These are phyloP conservation scores for Seriola aureovittata DNA, from an alignment of 2,113 vertebrate species.

Conservation along the genomic window DNA sequence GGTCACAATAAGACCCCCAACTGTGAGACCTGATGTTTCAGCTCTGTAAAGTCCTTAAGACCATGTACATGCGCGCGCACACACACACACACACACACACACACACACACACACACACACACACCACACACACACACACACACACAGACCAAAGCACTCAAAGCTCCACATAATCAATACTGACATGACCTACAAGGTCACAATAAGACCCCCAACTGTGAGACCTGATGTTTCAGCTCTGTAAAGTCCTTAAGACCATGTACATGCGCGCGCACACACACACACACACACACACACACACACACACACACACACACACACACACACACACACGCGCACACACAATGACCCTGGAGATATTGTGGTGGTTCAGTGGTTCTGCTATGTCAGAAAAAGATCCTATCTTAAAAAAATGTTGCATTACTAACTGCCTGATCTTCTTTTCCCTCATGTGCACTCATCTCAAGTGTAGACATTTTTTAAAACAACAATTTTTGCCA, in stretches of 20 bases:
- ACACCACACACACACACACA: no score
- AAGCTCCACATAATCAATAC: constrained; percentile 51
- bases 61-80: background rate
- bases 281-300: no score
- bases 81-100: background rate
- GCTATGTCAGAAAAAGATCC: no score
- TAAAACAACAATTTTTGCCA: no score
- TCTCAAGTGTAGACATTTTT: no score
- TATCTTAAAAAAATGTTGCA: no score
- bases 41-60: background rate
- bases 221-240: constrained; percentile 34
- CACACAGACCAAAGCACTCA: background rate
- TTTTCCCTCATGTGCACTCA: no score
- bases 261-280: constrained; percentile 1
- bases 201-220: constrained; percentile 40
- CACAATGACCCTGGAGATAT: no score
- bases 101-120: no score
- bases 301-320: background rate
- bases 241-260: background rate
- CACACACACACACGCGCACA: no score
- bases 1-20: constrained; percentile 50
- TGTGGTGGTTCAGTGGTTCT: no score
- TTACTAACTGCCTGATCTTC: no score
- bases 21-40: constrained; percentile 33
- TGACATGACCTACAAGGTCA: constrained; percentile 50